A percentile compares a stretch with the other conserved stretches of the same genome.
Conservation (phyloP, 2,888 invertebrate species). For the Matsumyia berberina region DNA sequence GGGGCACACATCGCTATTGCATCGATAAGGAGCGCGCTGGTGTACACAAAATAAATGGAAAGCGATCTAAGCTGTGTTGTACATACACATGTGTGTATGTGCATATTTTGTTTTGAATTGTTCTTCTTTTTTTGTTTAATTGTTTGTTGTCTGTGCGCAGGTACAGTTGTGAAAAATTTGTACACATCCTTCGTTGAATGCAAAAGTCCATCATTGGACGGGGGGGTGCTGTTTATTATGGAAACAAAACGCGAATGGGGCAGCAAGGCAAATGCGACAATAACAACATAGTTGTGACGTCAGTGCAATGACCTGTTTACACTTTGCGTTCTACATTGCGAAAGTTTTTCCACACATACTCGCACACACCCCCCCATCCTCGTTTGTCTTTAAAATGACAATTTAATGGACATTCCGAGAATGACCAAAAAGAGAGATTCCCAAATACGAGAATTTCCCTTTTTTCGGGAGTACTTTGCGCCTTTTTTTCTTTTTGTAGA, state of each 20-base stretch:
- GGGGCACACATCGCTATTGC: conserved; percentile 61
- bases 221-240: conserved; percentile 49
- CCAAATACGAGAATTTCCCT: conserved; percentile 5
- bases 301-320: conserved; percentile 75
- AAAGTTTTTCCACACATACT: not conserved
- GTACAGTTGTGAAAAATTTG: conserved; percentile 73
- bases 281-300: conserved; percentile 69
- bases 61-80: conserved; percentile 21
- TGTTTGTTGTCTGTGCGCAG: conserved; percentile 57
- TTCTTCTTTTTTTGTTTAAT: conserved; percentile 16
- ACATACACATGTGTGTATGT: not conserved
- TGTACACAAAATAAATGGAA: conserved; percentile 54
- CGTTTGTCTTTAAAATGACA: conserved; percentile 5
- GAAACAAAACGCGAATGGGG: conserved; percentile 61
- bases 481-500: conserved; percentile 54
- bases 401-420: conserved; percentile 5
- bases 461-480: conserved; percentile 52
- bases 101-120: conserved; percentile 44
- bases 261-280: conserved; percentile 53
- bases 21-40: conserved; percentile 62
- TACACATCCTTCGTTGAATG: conserved; percentile 31
- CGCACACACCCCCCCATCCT: not conserved
- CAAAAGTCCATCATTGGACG: conserved; percentile 25
- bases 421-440: not conserved
- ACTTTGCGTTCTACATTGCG: conserved; percentile 38